These are phyloP conservation scores for Dolichopus griseipennis DNA, from an alignment of 2,888 invertebrate genomes.

Conservation along the genomic window DNA sequence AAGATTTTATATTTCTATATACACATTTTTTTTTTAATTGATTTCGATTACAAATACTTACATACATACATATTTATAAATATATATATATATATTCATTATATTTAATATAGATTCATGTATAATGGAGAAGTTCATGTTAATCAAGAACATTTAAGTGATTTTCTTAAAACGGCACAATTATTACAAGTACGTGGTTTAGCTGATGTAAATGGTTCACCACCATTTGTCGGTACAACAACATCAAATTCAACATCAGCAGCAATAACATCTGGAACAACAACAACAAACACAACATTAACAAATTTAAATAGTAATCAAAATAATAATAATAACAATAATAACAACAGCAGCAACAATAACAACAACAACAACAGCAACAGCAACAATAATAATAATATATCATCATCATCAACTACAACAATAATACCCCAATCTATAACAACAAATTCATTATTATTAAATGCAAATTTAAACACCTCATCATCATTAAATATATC, in stretches of 20 bases:
- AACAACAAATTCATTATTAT: constrained; percentile 22
- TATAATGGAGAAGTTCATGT: constrained; percentile 87
- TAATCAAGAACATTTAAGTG: constrained; percentile 76
- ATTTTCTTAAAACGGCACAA: constrained; percentile 79
- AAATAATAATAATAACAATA: constrained; percentile 17
- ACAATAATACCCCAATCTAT: constrained; percentile 15
- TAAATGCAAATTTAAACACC: not conserved
- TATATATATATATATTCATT: too few relatives aligned
- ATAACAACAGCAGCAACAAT: constrained; percentile 25
- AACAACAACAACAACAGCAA: not conserved
- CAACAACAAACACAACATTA: not conserved
- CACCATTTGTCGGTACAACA: constrained; percentile 5
- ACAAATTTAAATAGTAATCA: constrained; percentile 9
- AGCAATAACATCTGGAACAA: constrained; percentile 21
- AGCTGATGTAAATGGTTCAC: constrained; percentile 59
- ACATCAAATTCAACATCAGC: constrained; percentile 21
- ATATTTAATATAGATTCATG: constrained; percentile 58
- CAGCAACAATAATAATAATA: not conserved
- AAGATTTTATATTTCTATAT: too few relatives aligned
- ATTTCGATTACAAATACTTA: not conserved
- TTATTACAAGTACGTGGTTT: constrained; percentile 78
- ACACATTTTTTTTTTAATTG: too few relatives aligned
- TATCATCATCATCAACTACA: constrained; percentile 8
- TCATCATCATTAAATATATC: not conserved
- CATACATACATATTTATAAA: not conserved